These are phyloP conservation scores for Pygocentrus nattereri DNA, from an alignment of 2,797 vertebrate genomes.

Conservation along the genomic window DNA sequence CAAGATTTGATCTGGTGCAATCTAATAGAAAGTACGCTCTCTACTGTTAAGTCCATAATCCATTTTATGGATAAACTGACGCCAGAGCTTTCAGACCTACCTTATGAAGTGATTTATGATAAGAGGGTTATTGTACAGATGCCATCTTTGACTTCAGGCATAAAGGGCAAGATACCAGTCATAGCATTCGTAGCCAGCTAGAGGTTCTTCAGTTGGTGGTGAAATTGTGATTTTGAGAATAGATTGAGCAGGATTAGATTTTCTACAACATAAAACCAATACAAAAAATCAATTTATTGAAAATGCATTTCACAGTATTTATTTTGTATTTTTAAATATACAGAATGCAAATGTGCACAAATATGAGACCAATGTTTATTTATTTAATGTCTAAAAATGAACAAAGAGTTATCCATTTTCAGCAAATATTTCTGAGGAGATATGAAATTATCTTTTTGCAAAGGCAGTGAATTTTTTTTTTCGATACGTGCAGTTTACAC, in stretches of 20 bases:
- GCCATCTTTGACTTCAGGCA: neutral
- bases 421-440: no score
- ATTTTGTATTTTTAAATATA: no score
- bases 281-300: no score
- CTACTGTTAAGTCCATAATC: conserved; percentile 19
- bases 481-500: no score
- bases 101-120: conserved; percentile 5
- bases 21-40: conserved; percentile 14
- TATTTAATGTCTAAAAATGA: no score
- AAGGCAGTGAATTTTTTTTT: no score
- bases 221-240: neutral
- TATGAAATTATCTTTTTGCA: no score
- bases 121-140: conserved; percentile 11
- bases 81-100: conserved; percentile 15
- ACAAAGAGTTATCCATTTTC: no score
- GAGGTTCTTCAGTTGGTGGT: neutral
- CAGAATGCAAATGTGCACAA: no score
- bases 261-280: no score
- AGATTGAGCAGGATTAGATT: neutral
- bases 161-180: neutral
- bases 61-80: conserved; percentile 13
- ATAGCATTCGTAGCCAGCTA: neutral
- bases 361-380: no score
- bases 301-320: no score
- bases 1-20: conserved; percentile 22